Base-by-base conservation (phyloP, 2,797 vertebrate genomes). In the Falco novaeseelandiae region DNA sequence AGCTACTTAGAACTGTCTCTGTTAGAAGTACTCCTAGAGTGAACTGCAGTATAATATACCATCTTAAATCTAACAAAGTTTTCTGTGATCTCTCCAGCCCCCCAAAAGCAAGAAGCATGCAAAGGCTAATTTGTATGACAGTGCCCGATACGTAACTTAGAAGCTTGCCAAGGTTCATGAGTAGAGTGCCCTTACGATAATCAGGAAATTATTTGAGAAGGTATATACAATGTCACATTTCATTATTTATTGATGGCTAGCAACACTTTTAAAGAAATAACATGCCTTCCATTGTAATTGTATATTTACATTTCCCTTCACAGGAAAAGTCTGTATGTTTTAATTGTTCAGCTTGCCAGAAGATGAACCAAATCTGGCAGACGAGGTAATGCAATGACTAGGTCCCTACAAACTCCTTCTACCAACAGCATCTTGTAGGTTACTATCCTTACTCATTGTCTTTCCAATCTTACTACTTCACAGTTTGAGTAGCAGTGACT, bases 321-420 rank as follows among this genome's bases (percentile, higher is more conserved):
- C 10, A 72, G 38, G 27, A 85, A 5, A 51, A 18, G 4, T 21
- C 49, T 85, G 25, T 13, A 27, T 34, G 8, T 26, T 58, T 54
- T 16, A 58, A 30, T 14, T 69, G 79, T 78, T 58, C 30, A 62
- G 13, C 20, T 92, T 65, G 13, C 38, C n/a, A 55, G 51, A 80
- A 32, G 26, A 48, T 22, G 52, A 86, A 51, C 16, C 46, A 36
- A 65, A 73, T 52, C 58, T 79, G 51, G 14, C 14, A 82, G 9
- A 0, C 0, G 0, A 83, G 27, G 10, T 21, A 17, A 22, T 34
- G 18, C 7, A 67, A 26, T 27, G 49, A 26, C 29, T 5, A 0
- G 23, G 26, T 44, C 17, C 61, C 38, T 59, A 21, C 6, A 74
- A 70, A 55, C 4, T 32, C 25, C 32, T 79, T n/a, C 46, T 52